Base-by-base conservation (phyloP, 2,797 vertebrate genomes). In the Salarias fasciatus region DNA sequence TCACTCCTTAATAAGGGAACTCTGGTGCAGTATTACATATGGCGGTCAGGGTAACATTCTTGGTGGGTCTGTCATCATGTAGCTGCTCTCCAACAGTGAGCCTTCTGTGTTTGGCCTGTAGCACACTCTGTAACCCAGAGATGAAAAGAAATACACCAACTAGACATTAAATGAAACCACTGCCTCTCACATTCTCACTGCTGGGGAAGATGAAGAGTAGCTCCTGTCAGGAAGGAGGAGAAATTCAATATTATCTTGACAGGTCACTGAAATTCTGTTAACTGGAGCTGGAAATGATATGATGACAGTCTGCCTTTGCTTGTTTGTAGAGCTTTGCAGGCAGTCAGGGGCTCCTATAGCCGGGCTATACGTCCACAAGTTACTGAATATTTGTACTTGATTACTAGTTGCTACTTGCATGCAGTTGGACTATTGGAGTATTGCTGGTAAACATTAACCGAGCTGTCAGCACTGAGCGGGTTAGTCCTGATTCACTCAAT, bases 1-100 rank as follows among this genome's bases (percentile, higher is more conserved):
- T 89, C 87, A 77, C 86, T 86, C 87, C 83, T 90, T 87, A 89
- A 87, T 86, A 89, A 78, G 91, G 89, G 86, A 91, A 89, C 88
- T 88, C 80, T 76, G 84, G 88, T 90, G 86, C 81, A 72, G 62
- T 79, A 74, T 92, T 91, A 91, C 89, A 90, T 82, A 75, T 71
- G 84, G 90, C 64, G 81, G 91, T 87, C 76, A 83, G 85, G 86
- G 83, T 77, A 83, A 67, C 88, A 86, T 92, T 91, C 88, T 90
- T 92, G 88, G 87, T 86, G 79, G 86, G 85, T 91, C 86, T 92
- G 84, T 91, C 90, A 86, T 89, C 86, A 59, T 69, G 79, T 74
- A 79, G 87, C 82, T 78, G 80, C 78, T 68, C 81, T 87, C 78
- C 81, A 82, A 88, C 81, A 83, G 79, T 82, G 76, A 83, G 82